Evolutionary conservation across 92 coral and sea anemone genomes (phyloP), one percentile per base, ranked within the genome.

Genomic region (Isaurus tuberculatus): DNA sequence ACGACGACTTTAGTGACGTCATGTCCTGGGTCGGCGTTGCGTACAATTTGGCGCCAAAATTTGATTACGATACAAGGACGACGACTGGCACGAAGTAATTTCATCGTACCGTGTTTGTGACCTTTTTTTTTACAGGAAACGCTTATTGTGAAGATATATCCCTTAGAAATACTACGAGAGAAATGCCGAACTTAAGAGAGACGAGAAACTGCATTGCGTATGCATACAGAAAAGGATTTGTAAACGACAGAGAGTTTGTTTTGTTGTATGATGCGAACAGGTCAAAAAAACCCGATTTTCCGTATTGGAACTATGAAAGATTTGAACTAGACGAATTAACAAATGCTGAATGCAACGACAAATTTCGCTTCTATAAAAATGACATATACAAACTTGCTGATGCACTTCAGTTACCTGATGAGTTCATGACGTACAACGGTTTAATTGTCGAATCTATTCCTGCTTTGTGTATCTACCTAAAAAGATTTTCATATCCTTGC

Each of bases 261-360:
- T 49, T 49, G 58, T 49, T 89, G 73, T 80, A 79, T 53, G 92
- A 86, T 55, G 27, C 36, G 31, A 36, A 65, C 79, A 86, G 69
- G n/a, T 88, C 91, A 64, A 85, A 29, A 70, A 84, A 88, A 46
- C 86, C 88, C 8, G 90, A 88, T 26, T 84, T 84, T 82, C 88
- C 91, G 51, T 80, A 65, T 64, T 88, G 91, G 90, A 79, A 80
- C 79, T 91, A 73, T 75, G 81, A 64, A 85, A 29, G 88, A 72
- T 87, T 87, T 69, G 88, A 90, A 65, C 70, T 90, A 31, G 94
- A 90, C 75, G 78, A 74, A 70, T 57, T 55, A 43, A 63, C 86
- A 66, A 79, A 79, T 57, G 94, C 71, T 58, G 86, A 90, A 84
- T 90, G 94, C 69, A 86, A 84, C 74, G 89, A 91, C 60, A 89